A percentile compares a stretch with the other conserved stretches of the same genome.
phyloP scores from a whole-genome alignment of 2,113 vertebrate species.

The Ciconia boyciana region DNA sequence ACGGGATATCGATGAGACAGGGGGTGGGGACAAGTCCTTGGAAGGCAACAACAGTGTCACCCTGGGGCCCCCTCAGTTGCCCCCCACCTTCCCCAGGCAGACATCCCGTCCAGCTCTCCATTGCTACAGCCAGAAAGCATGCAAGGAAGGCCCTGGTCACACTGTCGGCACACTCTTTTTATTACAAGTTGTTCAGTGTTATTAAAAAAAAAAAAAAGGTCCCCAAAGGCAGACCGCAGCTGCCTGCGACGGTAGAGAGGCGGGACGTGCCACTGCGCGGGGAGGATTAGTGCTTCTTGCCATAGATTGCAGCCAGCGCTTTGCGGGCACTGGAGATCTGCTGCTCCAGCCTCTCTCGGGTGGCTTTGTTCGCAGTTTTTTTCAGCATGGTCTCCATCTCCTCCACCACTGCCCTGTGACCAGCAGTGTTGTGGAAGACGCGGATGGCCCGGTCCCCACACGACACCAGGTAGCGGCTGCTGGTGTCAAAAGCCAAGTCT shows the following conservation, averaged over 20 bases:
- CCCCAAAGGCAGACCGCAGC: fast-evolving
- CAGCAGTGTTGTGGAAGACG: constrained; percentile 87
- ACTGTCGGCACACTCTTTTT: background rate
- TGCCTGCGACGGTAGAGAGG: fast-evolving
- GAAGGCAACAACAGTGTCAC: too few species aligned
- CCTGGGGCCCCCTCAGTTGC: fast-evolving
- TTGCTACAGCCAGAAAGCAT: fast-evolving
- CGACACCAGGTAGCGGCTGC: constrained; percentile 81
- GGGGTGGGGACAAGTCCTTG: fast-evolving
- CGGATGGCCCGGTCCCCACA: constrained; percentile 86
- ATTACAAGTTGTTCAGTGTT: background rate
- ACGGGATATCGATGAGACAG: fast-evolving
- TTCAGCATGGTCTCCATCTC: constrained; percentile 89
- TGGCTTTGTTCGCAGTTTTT: constrained; percentile 81
- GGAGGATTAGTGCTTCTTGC: constrained; percentile 52
- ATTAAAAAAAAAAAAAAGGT: background rate
- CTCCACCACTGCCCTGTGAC: constrained; percentile 84
- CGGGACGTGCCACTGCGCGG: fast-evolving
- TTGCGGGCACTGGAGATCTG: constrained; percentile 84
- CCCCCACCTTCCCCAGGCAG: fast-evolving
- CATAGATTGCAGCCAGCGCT: constrained; percentile 75
- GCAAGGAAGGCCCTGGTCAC: fast-evolving
- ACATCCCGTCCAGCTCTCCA: fast-evolving
- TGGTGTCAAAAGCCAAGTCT: constrained; percentile 86
- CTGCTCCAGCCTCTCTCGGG: constrained; percentile 86